phyloP scores from a whole-genome alignment of 1,140 invertebrate species.

The Tetragnatha versicolor region DNA sequence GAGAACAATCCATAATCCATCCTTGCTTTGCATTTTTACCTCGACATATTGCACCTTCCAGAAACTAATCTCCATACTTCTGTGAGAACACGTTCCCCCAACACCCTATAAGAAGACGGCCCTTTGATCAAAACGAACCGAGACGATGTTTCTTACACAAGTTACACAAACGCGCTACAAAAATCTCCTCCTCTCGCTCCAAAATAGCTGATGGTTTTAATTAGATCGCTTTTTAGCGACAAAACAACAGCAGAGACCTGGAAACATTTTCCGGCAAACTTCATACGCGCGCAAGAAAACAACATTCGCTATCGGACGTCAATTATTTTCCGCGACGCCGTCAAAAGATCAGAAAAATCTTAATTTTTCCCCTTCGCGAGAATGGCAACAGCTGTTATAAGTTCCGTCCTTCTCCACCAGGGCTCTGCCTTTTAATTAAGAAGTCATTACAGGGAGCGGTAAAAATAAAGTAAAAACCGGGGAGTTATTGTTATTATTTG shows the following conservation, averaged over 20 bases:
- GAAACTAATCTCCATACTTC: no score
- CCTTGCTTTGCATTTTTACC: no score
- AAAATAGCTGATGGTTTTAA: constrained; percentile 27
- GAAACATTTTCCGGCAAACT: constrained; percentile 27
- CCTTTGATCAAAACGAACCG: no score
- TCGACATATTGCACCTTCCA: no score
- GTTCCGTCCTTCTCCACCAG: background rate
- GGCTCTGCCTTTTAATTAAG: constrained; percentile 50
- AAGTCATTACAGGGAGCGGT: constrained; percentile 38
- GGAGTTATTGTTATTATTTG: constrained; percentile 48
- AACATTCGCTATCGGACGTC: constrained; percentile 35
- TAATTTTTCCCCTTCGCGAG: constrained; percentile 35
- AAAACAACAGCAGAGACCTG: constrained; percentile 30
- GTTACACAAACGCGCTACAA: background rate
- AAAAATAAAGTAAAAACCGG: constrained; percentile 50
- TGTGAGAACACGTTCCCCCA: no score
- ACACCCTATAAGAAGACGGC: no score
- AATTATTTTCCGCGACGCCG: constrained; percentile 47
- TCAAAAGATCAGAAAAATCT: constrained; percentile 49
- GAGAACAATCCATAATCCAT: no score
- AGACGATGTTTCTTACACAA: constrained; percentile 20
- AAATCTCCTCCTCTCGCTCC: constrained; percentile 13
- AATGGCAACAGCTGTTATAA: constrained; percentile 53
- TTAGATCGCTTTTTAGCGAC: constrained; percentile 41
- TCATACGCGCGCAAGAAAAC: constrained; percentile 44